A percentile compares a stretch with the other conserved stretches of the same genome.
Conservation (phyloP, 2,888 invertebrate species). For the Xestia rhomboidea region DNA sequence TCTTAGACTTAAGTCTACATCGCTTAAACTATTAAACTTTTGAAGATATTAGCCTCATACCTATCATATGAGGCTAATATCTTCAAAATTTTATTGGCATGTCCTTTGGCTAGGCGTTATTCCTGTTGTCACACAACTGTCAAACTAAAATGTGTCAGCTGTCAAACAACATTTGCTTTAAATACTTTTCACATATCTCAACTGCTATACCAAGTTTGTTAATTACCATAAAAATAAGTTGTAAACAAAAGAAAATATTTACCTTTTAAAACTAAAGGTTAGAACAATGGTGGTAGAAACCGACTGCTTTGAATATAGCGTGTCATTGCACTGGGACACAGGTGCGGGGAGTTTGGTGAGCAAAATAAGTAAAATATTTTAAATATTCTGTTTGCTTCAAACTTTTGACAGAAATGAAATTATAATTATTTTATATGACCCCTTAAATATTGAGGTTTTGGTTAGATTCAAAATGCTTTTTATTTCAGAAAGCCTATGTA, state of each 20-base stretch:
- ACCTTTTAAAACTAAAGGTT: constrained; percentile 58
- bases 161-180: not conserved
- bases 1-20: not conserved
- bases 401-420: not conserved
- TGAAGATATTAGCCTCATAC: no score
- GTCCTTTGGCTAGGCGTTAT: no score
- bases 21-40: no score
- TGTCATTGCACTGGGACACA: constrained; percentile 61
- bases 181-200: not conserved
- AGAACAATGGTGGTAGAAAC: constrained; percentile 56
- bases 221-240: constrained; percentile 55
- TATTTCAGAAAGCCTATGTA: no score
- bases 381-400: not conserved
- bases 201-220: constrained; percentile 22
- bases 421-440: no score
- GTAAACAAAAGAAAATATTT: constrained; percentile 63
- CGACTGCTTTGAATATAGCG: constrained; percentile 60
- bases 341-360: not conserved
- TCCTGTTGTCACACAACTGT: not conserved
- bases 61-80: not conserved
- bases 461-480: no score
- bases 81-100: not conserved
- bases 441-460: no score
- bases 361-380: not conserved
- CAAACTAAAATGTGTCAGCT: not conserved